Percentiles rank a stretch among this genome's conserved stretches.
Evolutionary conservation across 2,888 invertebrate genomes (phyloP).

Genomic region (Yponomeuta malinellus): DNA sequence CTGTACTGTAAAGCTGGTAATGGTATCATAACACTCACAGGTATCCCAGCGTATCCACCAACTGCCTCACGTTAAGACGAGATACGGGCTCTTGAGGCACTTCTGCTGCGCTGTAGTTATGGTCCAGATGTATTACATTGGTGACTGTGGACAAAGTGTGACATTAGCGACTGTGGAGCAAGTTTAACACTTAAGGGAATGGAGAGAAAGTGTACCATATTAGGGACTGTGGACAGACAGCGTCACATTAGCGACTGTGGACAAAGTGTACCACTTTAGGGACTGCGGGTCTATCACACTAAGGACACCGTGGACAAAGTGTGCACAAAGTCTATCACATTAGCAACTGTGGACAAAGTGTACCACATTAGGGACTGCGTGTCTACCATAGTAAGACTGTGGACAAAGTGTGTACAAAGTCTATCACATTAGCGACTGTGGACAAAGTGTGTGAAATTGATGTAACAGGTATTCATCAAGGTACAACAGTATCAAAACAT

Average conservation of each 20-base stretch:
- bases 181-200: conserved; percentile 37
- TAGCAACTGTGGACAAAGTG: conserved; percentile 36
- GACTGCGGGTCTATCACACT: no score
- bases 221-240: conserved; percentile 36
- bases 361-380: background rate
- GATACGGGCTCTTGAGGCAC: conserved; percentile 40
- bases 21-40: conserved; percentile 41
- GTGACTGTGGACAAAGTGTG: conserved; percentile 35
- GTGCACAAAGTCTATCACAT: background rate
- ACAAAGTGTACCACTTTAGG: conserved; percentile 48
- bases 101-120: conserved; percentile 49
- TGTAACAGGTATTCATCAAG: no score
- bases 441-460: no score
- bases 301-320: no score
- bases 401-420: no score
- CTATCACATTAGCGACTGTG: no score
- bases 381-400: no score
- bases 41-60: conserved; percentile 64
- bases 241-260: conserved; percentile 35
- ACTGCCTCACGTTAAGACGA: conserved; percentile 59
- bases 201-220: background rate
- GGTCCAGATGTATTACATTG: conserved; percentile 52
- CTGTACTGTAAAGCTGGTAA: no score
- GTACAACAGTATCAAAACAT: no score
- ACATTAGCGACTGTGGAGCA: conserved; percentile 45